Conservation (phyloP, 2,113 vertebrate species). For the Nesoenas mayeri region DNA sequence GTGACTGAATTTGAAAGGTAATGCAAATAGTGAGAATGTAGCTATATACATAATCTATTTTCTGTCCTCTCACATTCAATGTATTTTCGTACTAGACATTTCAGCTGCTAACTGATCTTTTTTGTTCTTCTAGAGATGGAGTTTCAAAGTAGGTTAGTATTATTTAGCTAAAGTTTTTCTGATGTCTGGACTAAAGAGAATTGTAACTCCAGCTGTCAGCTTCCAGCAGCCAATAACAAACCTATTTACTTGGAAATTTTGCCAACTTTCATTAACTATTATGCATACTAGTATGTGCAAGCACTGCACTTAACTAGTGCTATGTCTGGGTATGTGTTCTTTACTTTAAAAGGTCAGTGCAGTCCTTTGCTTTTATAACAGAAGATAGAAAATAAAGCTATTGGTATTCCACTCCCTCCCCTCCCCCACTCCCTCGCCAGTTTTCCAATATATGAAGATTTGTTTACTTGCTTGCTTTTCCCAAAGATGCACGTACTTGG, state of each 20-base stretch:
- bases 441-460: neutral
- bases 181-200: constrained; percentile 36
- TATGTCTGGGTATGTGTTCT: neutral
- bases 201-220: constrained; percentile 34
- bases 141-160: neutral
- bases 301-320: neutral
- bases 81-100: neutral
- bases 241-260: constrained; percentile 26
- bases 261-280: constrained; percentile 45
- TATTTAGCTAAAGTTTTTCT: constrained; percentile 20
- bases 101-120: neutral
- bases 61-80: neutral
- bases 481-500: neutral
- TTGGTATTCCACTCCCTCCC: neutral
- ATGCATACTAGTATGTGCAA: neutral
- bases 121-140: neutral
- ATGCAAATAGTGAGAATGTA: neutral
- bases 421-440: accelerated
- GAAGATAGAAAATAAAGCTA: neutral
- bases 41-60: neutral
- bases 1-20: neutral
- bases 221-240: constrained; percentile 14
- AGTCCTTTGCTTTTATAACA: neutral
- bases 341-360: neutral
- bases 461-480: neutral